Conservation (phyloP, 2,888 invertebrate species). For the Deroplatys truncata region DNA sequence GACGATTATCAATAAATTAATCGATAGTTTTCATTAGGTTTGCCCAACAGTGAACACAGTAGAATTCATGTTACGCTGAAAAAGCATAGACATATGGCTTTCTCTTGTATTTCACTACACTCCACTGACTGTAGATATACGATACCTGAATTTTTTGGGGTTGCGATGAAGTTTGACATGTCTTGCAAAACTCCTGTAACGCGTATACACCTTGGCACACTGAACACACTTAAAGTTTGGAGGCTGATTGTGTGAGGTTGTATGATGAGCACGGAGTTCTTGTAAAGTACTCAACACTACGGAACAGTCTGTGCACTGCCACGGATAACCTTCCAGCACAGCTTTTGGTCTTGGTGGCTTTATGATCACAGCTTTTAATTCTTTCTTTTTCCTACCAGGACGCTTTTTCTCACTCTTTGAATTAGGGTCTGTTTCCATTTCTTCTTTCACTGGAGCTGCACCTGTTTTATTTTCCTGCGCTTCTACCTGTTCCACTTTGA, state of each 20-base stretch:
- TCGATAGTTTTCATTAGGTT: too few relatives aligned
- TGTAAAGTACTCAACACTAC: conserved; percentile 29
- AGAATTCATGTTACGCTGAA: too few relatives aligned
- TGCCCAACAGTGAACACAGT: too few relatives aligned
- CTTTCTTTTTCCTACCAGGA: conserved; percentile 19
- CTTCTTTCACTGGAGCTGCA: background rate
- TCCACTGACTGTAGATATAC: background rate
- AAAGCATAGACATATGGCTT: too few relatives aligned
- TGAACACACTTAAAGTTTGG: conserved; percentile 37
- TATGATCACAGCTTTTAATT: background rate
- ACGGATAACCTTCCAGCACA: conserved; percentile 36
- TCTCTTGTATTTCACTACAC: too few relatives aligned
- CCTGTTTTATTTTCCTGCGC: background rate
- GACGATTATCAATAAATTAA: too few relatives aligned
- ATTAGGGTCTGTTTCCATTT: background rate
- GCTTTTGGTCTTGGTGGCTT: conserved; percentile 29
- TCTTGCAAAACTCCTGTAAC: conserved; percentile 37
- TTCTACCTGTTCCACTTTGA: background rate
- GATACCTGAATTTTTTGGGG: conserved; percentile 36
- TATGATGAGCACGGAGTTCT: conserved; percentile 35
- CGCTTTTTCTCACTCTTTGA: background rate
- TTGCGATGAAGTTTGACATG: conserved; percentile 37
- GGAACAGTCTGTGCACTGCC: conserved; percentile 35
- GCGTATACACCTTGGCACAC: conserved; percentile 36
- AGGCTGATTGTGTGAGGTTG: conserved; percentile 33